A percentile compares a stretch with the other conserved stretches of the same genome.
phyloP scores from a whole-genome alignment of 2,888 invertebrate genomes.

The Prosopocoilus inquinatus region DNA sequence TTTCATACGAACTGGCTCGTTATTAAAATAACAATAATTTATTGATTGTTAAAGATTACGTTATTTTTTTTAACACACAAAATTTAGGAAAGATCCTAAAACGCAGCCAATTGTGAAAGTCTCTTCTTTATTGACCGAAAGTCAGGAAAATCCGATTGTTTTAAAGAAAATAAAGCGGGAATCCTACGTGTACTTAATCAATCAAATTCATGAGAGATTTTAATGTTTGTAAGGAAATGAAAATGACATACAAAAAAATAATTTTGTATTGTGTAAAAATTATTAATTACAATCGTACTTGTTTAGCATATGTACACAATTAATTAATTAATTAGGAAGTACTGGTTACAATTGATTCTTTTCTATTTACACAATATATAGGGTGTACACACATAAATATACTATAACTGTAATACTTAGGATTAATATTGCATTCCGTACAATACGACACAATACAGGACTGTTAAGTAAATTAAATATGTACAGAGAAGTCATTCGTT shows the following conservation, averaged over 20 bases:
- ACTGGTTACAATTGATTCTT: neutral
- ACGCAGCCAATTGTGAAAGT: too few relatives aligned
- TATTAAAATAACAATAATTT: too few relatives aligned
- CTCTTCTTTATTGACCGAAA: too few relatives aligned
- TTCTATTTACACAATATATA: neutral
- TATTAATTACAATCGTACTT: neutral
- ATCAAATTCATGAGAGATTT: too few relatives aligned
- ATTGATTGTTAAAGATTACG: too few relatives aligned
- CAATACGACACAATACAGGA: slow-evolving; percentile 11
- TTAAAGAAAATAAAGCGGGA: too few relatives aligned
- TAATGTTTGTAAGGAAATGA: too few relatives aligned
- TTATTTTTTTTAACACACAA: too few relatives aligned
- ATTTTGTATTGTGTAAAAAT: neutral
- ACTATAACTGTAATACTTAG: slow-evolving; percentile 3
- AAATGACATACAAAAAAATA: neutral
- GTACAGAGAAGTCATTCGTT: slow-evolving; percentile 8
- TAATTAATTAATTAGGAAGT: neutral
- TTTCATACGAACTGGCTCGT: too few relatives aligned
- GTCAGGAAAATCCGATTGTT: too few relatives aligned
- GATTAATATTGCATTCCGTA: slow-evolving; percentile 15
- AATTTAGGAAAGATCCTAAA: too few relatives aligned
- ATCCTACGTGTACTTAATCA: too few relatives aligned
- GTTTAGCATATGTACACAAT: neutral
- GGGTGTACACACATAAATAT: neutral
- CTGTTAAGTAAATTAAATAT: slow-evolving; percentile 7